Base-by-base conservation (phyloP, 2,797 vertebrate species). In the Loris lydekkerianus region DNA sequence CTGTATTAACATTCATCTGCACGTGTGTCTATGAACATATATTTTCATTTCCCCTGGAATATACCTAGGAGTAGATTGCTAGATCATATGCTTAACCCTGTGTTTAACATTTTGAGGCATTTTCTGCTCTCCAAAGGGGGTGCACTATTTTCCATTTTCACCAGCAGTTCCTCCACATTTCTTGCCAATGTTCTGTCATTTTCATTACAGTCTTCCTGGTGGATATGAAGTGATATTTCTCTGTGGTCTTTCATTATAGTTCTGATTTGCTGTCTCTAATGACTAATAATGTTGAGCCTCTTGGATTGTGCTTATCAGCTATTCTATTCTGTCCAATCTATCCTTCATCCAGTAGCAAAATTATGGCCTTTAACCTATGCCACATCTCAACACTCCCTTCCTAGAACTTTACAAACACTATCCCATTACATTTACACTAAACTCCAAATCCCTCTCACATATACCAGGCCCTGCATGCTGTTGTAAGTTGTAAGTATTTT, bases 301-400 rank as follows among this genome's bases (percentile, higher is more conserved):
- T 94, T 70, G 82, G 63, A 58, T 72, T 76, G 21, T 86, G 29
- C 10, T 70, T 75, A 40, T n/a, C 34, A 46, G 7, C 67, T 77
- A 14, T 86, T 63, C 78, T 77, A 7, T 58, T 85, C 63, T 91
- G 43, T 25, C 31, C 60, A 86, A 40, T 76, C 31, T 80, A 65
- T 75, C 89, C 60, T 81, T 93, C 18, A 83, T 4, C 31, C 5
- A 73, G 49, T 31, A 91, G 11, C 37, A 96, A 88, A 96, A 93
- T 60, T 73, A 85, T 23, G 69, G 43, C 70, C 23, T 82, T 43
- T 53, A 70, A 70, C 29, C 43, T 69, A 43, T 8, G 31, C 1
- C 10, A n/a, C 15, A 3, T 72, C 69, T 93, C 34, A 91, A 76
- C n/a, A 69, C 25, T 18, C 27, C 21, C 25, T 75, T 34, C 37